A percentile compares a stretch with the other conserved stretches of the same genome.
These are phyloP conservation scores for Nerophis lumbriciformis DNA, from an alignment of 2,113 vertebrate species.

Conservation along the genomic window DNA sequence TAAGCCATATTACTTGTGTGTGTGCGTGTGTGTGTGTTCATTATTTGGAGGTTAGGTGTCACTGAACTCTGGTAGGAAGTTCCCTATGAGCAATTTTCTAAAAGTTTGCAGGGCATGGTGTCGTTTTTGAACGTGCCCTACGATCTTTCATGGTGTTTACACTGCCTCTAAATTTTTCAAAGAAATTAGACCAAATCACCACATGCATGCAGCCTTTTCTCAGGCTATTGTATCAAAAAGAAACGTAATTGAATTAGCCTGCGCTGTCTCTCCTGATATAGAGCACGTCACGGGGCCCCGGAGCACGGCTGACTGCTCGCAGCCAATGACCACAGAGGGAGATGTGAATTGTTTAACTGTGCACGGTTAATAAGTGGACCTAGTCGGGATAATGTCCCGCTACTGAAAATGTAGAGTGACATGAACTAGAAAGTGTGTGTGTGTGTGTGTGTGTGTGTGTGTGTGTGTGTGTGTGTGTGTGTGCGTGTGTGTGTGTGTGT, in stretches of 20 bases:
- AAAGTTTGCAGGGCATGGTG: conserved; percentile 17
- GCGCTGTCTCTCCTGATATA: conserved; percentile 55
- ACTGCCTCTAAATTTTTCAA: not conserved
- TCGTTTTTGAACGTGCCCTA: not conserved
- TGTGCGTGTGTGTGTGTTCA: conserved; percentile 6
- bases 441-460: conserved; percentile 6
- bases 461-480: conserved; percentile 1
- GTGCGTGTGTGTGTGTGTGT: too few species aligned
- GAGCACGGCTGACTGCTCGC: conserved; percentile 41
- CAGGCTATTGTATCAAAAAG: conserved; percentile 16
- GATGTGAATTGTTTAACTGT: conserved; percentile 25
- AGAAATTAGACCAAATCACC: conserved; percentile 8
- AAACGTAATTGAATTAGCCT: conserved; percentile 50
- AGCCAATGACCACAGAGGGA: conserved; percentile 26
- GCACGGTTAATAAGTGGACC: conserved; percentile 31
- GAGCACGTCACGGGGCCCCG: conserved; percentile 13
- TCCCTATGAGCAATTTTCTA: conserved; percentile 31
- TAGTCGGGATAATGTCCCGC: conserved; percentile 21
- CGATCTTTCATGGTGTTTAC: too few species aligned
- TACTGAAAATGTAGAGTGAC: conserved; percentile 37
- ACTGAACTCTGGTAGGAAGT: conserved; percentile 37
- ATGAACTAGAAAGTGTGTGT: conserved; percentile 26
- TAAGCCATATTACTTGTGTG: conserved; percentile 47
- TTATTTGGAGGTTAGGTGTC: conserved; percentile 31
- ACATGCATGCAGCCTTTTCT: conserved; percentile 7